Evolutionary conservation across 2,797 vertebrate species (phyloP), one percentile per base, ranked within the genome.

Genomic region (Microctenopoma lineatum): DNA sequence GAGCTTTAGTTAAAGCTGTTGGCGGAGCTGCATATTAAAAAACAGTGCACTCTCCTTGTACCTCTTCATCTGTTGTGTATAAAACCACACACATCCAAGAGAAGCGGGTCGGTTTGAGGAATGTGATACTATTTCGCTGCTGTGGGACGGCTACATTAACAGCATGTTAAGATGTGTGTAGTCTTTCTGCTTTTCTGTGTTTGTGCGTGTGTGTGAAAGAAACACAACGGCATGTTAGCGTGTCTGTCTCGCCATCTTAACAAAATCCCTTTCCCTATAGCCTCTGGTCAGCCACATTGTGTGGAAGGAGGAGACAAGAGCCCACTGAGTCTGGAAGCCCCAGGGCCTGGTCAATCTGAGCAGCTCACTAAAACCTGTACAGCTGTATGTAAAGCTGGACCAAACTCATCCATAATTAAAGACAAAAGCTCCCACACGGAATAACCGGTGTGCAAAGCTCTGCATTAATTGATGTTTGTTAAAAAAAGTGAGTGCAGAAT

Each of bases 391-490:
- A 83, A 74, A 54, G 36, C 79, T 74, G 83, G 79, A 85, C 64
- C 6, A 77, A 75, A 72, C 81, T 88, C 84, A 92, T 92, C 80
- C 84, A 93, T 92, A 90, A 92, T 92, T 90, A 88, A 93, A 91
- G 86, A 80, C 87, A 84, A 87, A 88, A 87, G 81, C 82, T 79
- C 64, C 67, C 42, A 50, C 83, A 87, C 79, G 74, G 81, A 87
- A 81, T 83, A 85, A 79, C 80, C 50, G 38, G 42, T 9, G 62
- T 11, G 18, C 80, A 81, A 69, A 82, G 78, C 62, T 81, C 84
- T 84, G 81, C 87, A 93, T 92, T 94, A 92, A 93, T 90, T 92
- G 86, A 88, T 87, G 89, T 88, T 90, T 87, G 88, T 87, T 84
- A 79, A 89, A 88, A 89, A 88, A 87, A 88, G 77, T 71, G 70